phyloP scores from a whole-genome alignment of 2,113 vertebrate genomes.

The Callipepla squamata region DNA sequence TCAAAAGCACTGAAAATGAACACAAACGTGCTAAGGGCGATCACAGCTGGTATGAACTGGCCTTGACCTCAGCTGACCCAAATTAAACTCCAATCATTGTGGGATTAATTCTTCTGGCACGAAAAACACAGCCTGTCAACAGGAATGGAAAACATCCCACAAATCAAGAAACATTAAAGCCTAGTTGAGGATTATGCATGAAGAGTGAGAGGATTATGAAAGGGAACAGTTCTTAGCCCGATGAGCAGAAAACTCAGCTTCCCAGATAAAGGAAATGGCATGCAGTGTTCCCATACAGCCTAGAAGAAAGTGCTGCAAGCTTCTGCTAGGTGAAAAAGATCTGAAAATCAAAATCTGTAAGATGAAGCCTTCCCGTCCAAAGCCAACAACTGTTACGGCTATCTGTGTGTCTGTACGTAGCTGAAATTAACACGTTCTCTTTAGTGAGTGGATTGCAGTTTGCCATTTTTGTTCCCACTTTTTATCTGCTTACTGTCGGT shows the following conservation, averaged over 20 bases:
- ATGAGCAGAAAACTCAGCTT: slow-evolving; percentile 37
- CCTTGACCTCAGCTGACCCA: slow-evolving; percentile 21
- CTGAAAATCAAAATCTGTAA: slow-evolving; percentile 5
- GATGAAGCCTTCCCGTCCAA: slow-evolving; percentile 32
- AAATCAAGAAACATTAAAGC: slow-evolving; percentile 36
- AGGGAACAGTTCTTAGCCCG: slow-evolving; percentile 43
- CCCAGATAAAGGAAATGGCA: slow-evolving; percentile 42
- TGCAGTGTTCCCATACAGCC: slow-evolving; percentile 20
- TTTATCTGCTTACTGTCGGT: slow-evolving; percentile 8
- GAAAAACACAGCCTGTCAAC: slow-evolving; percentile 50
- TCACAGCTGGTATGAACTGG: neutral
- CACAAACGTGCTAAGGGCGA: neutral
- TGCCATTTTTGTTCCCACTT: neutral
- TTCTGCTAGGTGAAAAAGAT: slow-evolving; percentile 43
- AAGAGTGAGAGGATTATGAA: slow-evolving; percentile 41
- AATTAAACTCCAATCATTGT: slow-evolving; percentile 6
- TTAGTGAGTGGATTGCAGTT: slow-evolving; percentile 17
- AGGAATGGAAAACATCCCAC: slow-evolving; percentile 37
- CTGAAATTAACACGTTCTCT: neutral
- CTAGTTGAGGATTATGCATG: slow-evolving; percentile 30
- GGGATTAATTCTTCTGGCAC: slow-evolving; percentile 21
- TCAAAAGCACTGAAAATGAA: neutral
- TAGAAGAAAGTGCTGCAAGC: slow-evolving; percentile 51
- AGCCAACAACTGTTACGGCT: slow-evolving; percentile 39
- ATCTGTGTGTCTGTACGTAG: neutral